A percentile compares a stretch with the other conserved stretches of the same genome.
Conservation (phyloP, 2,113 vertebrate genomes). For the Pholis gunnellus region DNA sequence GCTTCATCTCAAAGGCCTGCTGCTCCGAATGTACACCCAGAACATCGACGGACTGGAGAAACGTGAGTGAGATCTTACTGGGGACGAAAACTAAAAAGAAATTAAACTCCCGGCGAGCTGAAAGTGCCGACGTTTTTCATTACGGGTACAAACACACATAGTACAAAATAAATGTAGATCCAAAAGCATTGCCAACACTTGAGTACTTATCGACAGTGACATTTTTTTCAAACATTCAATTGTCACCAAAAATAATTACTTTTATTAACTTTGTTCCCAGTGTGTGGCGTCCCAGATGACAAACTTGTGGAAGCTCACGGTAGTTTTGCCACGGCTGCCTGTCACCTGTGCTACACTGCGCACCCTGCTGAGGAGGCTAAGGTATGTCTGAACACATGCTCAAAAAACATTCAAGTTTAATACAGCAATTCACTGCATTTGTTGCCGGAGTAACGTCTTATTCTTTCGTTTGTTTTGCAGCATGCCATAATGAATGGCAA, state of each 20-base stretch:
- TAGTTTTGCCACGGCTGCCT: conserved; percentile 84
- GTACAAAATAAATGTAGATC: too few species aligned
- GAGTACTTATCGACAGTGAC: too few species aligned
- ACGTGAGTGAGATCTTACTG: too few species aligned
- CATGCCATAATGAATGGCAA: conserved; percentile 80
- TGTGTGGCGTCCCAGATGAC: conserved; percentile 85
- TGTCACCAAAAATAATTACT: too few species aligned
- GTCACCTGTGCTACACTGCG: conserved; percentile 85
- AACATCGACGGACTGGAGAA: conserved; percentile 89
- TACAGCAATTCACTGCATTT: background rate
- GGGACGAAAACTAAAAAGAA: too few species aligned
- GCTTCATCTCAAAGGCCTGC: conserved; percentile 85
- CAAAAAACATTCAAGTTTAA: background rate
- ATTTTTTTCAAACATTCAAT: too few species aligned
- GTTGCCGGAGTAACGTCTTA: background rate
- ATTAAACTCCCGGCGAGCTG: too few species aligned
- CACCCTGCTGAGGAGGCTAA: conserved; percentile 84
- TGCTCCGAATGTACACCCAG: conserved; percentile 87
- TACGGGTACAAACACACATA: too few species aligned
- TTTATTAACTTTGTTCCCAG: conserved; percentile 62
- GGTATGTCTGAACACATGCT: conserved; percentile 51
- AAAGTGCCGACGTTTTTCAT: too few species aligned
- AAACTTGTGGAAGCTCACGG: conserved; percentile 87
- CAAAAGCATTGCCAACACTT: too few species aligned
- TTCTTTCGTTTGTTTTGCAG: conserved; percentile 37